Evolutionary conservation across 2,888 invertebrate genomes (phyloP).

Genomic region (Rugalucina vietnamica): DNA sequence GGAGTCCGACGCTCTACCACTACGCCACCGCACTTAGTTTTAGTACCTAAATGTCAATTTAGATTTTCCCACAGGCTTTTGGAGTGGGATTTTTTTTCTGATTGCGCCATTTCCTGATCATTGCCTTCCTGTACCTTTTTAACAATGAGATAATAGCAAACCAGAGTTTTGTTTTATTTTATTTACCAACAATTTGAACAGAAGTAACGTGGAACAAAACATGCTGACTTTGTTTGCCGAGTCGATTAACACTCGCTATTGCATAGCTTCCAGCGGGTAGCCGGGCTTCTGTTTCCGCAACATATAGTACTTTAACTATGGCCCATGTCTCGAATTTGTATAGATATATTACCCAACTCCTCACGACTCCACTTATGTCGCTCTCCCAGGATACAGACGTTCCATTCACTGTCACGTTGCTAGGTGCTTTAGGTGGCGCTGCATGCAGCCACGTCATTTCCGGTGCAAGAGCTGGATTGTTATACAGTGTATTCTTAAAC

Average conservation of each 20-base stretch:
- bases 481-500: conserved; percentile 66
- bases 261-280: conserved; percentile 50
- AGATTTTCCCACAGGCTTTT: too few relatives aligned
- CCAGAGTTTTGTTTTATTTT: neutral
- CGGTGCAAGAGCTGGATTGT: conserved; percentile 67
- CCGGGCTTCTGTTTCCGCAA: neutral
- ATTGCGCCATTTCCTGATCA: too few relatives aligned
- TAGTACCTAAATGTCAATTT: too few relatives aligned
- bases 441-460: conserved; percentile 72
- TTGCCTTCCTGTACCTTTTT: too few relatives aligned
- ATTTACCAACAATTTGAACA: neutral
- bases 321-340: conserved; percentile 56
- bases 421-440: conserved; percentile 49
- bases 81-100: too few relatives aligned
- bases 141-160: too few relatives aligned
- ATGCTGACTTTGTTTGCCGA: conserved; percentile 46
- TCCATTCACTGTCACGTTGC: conserved; percentile 47
- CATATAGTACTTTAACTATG: conserved; percentile 53
- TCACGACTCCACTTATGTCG: conserved; percentile 44
- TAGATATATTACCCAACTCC: conserved; percentile 68
- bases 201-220: conserved; percentile 19
- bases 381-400: conserved; percentile 60
- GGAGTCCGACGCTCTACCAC: too few relatives aligned
- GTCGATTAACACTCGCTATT: conserved; percentile 47
- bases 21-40: too few relatives aligned